phyloP scores from a whole-genome alignment of 2,888 invertebrate genomes.

The Gisinianus flammeolus region DNA sequence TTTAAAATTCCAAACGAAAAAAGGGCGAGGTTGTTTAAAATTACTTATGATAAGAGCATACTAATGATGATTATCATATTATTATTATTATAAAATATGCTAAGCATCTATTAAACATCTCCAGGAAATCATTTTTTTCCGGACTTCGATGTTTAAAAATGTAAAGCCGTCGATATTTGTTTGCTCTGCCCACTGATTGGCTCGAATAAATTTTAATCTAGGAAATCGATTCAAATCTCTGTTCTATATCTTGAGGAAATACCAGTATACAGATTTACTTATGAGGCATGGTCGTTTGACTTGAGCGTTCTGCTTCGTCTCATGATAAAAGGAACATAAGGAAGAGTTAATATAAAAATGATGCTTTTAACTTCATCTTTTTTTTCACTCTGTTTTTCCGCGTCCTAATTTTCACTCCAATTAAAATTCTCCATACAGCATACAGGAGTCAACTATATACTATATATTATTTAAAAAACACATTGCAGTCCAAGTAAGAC shows the following conservation, averaged over 20 bases:
- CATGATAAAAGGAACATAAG: no score
- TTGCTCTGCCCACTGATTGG: no score
- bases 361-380: not conserved
- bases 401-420: slow-evolving; percentile 27
- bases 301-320: no score
- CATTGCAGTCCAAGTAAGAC: no score
- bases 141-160: not conserved
- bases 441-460: not conserved
- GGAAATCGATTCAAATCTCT: not conserved
- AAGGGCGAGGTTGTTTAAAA: slow-evolving; percentile 2
- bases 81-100: no score
- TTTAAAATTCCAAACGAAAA: not conserved
- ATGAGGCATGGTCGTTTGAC: not conserved
- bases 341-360: no score
- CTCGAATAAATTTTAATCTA: not conserved
- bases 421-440: not conserved
- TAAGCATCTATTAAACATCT: no score
- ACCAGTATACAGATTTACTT: not conserved
- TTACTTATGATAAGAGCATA: not conserved
- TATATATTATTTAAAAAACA: no score
- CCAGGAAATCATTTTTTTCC: not conserved
- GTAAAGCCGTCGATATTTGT: not conserved
- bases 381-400: slow-evolving; percentile 8
- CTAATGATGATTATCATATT: not conserved
- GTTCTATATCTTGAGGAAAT: slow-evolving; percentile 2